These are phyloP conservation scores for Dinomys branickii DNA, from an alignment of 2,113 vertebrate species.

Conservation along the genomic window DNA sequence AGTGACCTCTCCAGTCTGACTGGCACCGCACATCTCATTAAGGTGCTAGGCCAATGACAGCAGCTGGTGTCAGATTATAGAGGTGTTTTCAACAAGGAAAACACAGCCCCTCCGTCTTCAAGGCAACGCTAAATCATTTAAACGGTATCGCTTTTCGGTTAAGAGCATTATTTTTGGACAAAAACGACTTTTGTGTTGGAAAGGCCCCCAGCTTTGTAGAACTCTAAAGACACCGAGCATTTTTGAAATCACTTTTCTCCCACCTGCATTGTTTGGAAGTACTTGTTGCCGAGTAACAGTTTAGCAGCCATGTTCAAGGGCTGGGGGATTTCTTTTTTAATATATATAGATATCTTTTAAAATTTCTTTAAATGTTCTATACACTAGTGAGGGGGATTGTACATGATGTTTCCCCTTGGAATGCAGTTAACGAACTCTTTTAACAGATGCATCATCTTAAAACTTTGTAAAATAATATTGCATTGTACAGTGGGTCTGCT, in stretches of 20 bases:
- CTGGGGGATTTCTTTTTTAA: slow-evolving; percentile 80
- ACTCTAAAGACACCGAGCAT: slow-evolving; percentile 79
- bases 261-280: slow-evolving; percentile 86
- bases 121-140: slow-evolving; percentile 89
- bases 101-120: slow-evolving; percentile 88
- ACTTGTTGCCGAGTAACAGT: slow-evolving; percentile 90
- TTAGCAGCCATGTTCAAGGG: slow-evolving; percentile 89
- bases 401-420: slow-evolving; percentile 21
- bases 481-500: slow-evolving; percentile 27
- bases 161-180: slow-evolving; percentile 92
- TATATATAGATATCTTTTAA: slow-evolving; percentile 81
- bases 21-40: slow-evolving; percentile 93
- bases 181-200: slow-evolving; percentile 88
- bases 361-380: slow-evolving; percentile 79
- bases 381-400: slow-evolving; percentile 67
- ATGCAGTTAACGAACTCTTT: slow-evolving; percentile 75
- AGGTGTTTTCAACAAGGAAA: slow-evolving; percentile 90
- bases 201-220: slow-evolving; percentile 79
- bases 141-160: slow-evolving; percentile 90
- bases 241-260: slow-evolving; percentile 82
- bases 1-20: slow-evolving; percentile 96
- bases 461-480: slow-evolving; percentile 68
- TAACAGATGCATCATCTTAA: slow-evolving; percentile 49
- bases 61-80: slow-evolving; percentile 93
- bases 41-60: slow-evolving; percentile 90